A percentile compares a stretch with the other conserved stretches of the same genome.
Evolutionary conservation across 2,888 invertebrate genomes (phyloP).

Genomic region (Galerucella pusilla): DNA sequence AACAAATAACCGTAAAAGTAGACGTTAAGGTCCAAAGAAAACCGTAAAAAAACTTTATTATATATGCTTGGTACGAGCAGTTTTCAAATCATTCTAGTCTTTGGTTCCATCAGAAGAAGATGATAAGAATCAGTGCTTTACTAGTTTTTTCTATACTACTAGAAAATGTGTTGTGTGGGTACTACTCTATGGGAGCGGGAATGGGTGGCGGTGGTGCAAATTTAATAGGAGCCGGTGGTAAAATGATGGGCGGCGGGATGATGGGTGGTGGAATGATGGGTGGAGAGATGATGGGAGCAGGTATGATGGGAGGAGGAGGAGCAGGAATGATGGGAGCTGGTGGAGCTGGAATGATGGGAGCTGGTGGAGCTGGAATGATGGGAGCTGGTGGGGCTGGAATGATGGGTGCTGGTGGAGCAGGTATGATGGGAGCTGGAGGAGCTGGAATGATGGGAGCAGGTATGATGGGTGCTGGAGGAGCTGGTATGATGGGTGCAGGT

Average conservation of each 20-base stretch:
- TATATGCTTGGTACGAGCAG: background rate
- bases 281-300: slow-evolving; percentile 28
- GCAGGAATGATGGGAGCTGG: slow-evolving; percentile 50
- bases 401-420: slow-evolving; percentile 34
- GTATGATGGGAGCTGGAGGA: slow-evolving; percentile 36
- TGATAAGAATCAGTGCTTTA: slow-evolving; percentile 4
- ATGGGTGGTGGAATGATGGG: slow-evolving; percentile 31
- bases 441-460: slow-evolving; percentile 37
- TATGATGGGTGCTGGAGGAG: slow-evolving; percentile 33
- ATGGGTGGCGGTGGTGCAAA: slow-evolving; percentile 23
- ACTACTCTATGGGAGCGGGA: slow-evolving; percentile 20
- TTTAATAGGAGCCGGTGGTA: slow-evolving; percentile 17
- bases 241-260: slow-evolving; percentile 20
- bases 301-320: slow-evolving; percentile 16
- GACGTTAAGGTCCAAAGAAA: slow-evolving; percentile 8
- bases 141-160: slow-evolving; percentile 1
- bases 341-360: slow-evolving; percentile 51
- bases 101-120: slow-evolving; percentile 1
- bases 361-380: slow-evolving; percentile 50
- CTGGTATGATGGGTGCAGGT: slow-evolving; percentile 48
- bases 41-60: slow-evolving; percentile 15
- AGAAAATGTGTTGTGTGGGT: slow-evolving; percentile 23
- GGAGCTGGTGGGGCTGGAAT: slow-evolving; percentile 33
- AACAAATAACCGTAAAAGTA: slow-evolving; percentile 19
- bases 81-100: slow-evolving; percentile 20